Evolutionary conservation across 2,113 vertebrate genomes (phyloP), one percentile per base, ranked within the genome.

Genomic region (Genyomyrus donnyi): DNA sequence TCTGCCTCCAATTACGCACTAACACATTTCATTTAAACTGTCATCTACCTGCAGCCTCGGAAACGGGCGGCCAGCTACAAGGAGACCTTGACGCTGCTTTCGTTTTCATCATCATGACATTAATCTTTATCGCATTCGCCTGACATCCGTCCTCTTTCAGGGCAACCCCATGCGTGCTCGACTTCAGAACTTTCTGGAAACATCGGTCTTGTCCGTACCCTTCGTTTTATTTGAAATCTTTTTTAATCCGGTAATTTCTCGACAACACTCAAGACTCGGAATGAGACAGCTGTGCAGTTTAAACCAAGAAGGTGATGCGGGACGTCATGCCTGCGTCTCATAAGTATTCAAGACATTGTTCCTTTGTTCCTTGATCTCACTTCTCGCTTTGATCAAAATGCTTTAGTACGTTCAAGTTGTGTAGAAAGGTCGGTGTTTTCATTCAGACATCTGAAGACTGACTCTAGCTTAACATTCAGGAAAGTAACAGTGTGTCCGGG

Each of bases 1-100:
- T 53, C 27, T 13, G 53, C 80, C 83, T 89, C 77, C 80, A 89
- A 31, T 85, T 89, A 85, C 13, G 84, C 70, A 39, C 48, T 83
- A 70, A 83, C 70, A 45, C 46, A 24, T 52, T 89, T 84, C 45
- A 84, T 84, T 89, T n/a, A 21, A 56, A 52, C 50, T 45, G 74
- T 35, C 31, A 24, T 83, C 50, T 50, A 89, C 62, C 62, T 50
- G 88, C 11, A 35, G 74, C 80, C 39, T 62, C 10, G 11, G 17
- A 58, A 62, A 66, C 31, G 3, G 53, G 1, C 31, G 9, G 50
- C 6, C 50, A 17, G 77, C 15, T 15, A 49, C 11, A 84, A 89
- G 9, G 48, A 80, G n/a, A 56, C n/a, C 50, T 62, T 45, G 89
- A 31, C 19, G 89, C 10, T 9, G 49, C 45, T 11, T 50, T 8